phyloP scores from a whole-genome alignment of 2,888 invertebrate genomes.

The Germaria angustata region DNA sequence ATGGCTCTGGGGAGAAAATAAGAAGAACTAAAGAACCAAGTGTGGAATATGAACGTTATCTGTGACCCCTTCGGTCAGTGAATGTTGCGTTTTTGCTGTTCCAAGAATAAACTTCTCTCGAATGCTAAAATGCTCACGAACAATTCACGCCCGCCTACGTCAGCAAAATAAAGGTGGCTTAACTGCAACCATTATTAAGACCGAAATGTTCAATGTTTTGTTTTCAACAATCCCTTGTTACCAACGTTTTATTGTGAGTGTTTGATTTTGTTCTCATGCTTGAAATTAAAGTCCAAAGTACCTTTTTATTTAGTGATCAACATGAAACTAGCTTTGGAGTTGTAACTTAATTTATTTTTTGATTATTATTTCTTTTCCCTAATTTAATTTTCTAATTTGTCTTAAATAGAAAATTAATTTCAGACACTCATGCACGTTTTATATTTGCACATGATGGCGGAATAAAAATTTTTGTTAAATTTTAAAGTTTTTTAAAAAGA shows the following conservation, averaged over 20 bases:
- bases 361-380: neutral
- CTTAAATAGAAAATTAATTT: constrained; percentile 34
- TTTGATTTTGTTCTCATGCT: constrained; percentile 10
- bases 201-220: neutral
- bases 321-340: constrained; percentile 71
- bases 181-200: no score
- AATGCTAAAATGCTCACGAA: no score
- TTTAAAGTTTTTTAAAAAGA: neutral
- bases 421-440: neutral
- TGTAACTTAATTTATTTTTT: constrained; percentile 62
- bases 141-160: no score
- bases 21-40: no score
- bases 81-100: no score
- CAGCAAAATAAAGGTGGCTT: no score
- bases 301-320: constrained; percentile 67
- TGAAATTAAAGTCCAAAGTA: constrained; percentile 40
- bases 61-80: no score
- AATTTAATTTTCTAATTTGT: constrained; percentile 23
- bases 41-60: no score
- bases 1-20: no score
- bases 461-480: constrained; percentile 26
- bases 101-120: no score
- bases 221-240: neutral
- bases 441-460: constrained; percentile 43
- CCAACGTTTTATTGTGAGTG: constrained; percentile 7